Conservation (phyloP, 2,113 vertebrate genomes). For the Furnarius figulus region DNA sequence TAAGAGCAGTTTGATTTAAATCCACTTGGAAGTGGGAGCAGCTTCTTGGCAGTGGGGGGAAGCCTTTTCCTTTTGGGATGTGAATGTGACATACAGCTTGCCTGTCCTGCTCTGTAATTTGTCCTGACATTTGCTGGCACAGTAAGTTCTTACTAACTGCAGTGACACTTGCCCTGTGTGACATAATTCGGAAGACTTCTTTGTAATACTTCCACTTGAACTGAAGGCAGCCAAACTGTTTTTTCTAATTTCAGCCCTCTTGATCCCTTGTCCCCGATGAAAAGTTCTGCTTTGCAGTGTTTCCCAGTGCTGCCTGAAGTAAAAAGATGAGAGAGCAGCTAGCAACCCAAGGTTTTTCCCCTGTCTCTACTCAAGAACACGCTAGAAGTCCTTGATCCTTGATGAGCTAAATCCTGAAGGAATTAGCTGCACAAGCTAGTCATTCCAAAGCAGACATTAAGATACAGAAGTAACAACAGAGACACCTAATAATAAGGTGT, state of each 20-base stretch:
- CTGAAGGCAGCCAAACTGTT: conserved; percentile 20
- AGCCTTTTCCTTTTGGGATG: neutral
- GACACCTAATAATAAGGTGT: neutral
- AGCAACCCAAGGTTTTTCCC: neutral
- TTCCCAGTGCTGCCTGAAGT: neutral
- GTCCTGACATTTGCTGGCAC: neutral
- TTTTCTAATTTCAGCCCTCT: conserved; percentile 35
- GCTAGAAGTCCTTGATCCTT: neutral
- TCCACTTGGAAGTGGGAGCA: neutral
- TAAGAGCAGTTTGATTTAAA: neutral
- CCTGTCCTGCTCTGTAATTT: neutral
- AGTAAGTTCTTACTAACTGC: neutral
- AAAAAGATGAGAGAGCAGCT: neutral
- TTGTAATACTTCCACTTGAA: conserved; percentile 24
- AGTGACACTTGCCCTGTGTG: neutral
- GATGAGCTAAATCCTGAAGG: neutral
- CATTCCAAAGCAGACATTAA: neutral
- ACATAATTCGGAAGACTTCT: neutral
- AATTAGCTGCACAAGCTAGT: neutral
- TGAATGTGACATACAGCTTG: neutral
- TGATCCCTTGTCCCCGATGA: neutral
- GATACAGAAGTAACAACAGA: neutral
- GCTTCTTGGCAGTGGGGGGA: neutral
- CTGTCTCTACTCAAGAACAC: neutral
- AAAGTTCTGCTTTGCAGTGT: conserved; percentile 17